Percentiles rank a stretch among this genome's conserved stretches.
phyloP scores from a whole-genome alignment of 1,140 invertebrate species.

The Andricus grossulariae region DNA sequence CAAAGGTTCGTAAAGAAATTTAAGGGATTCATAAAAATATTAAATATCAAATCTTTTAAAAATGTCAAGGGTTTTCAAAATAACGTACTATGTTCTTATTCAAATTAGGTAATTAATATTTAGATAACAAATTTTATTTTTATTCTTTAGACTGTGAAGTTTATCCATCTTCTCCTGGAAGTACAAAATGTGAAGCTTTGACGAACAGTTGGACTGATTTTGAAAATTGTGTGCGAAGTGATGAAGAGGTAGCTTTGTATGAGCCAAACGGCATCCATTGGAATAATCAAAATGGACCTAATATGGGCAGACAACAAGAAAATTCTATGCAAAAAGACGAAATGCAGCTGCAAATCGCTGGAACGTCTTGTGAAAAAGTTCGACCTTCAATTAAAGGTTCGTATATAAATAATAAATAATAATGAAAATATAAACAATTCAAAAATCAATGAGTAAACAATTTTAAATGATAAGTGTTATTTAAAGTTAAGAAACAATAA shows the following conservation, averaged over 20 bases:
- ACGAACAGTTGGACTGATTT: not conserved
- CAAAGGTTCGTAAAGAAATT: too few relatives aligned
- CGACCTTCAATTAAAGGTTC: not conserved
- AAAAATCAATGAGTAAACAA: too few relatives aligned
- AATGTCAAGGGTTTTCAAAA: too few relatives aligned
- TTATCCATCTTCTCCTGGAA: not conserved
- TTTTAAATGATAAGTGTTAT: too few relatives aligned
- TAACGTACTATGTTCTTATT: too few relatives aligned
- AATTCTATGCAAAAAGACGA: not conserved
- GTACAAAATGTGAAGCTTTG: not conserved
- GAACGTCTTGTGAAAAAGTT: not conserved
- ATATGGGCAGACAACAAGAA: not conserved
- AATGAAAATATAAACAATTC: too few relatives aligned
- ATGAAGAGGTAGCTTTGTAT: not conserved
- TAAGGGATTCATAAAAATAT: too few relatives aligned
- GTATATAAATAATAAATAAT: not conserved
- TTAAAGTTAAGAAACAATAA: too few relatives aligned
- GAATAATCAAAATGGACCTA: not conserved
- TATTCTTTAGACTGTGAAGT: not conserved
- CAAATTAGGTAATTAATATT: not conserved
- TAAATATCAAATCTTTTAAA: too few relatives aligned
- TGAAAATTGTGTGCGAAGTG: not conserved
- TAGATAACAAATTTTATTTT: not conserved
- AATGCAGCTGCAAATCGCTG: not conserved
- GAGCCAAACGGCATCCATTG: not conserved